Evolutionary conservation across 2,888 invertebrate genomes (phyloP).

Genomic region (Eristalinus sepulchralis): DNA sequence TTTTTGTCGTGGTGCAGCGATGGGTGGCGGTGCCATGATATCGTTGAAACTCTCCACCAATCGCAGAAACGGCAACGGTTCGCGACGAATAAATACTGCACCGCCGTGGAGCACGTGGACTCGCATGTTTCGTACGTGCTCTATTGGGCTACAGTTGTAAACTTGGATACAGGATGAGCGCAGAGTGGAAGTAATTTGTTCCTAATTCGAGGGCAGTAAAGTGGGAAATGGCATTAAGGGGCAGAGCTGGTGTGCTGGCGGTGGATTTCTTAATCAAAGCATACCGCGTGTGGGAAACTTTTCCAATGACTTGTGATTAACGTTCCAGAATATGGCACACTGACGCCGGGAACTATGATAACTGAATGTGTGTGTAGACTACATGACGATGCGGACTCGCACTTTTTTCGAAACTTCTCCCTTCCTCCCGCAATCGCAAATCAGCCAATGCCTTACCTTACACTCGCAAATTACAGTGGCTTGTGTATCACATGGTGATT

Average conservation of each 20-base stretch:
- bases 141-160: slow-evolving; percentile 32
- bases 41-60: not conserved
- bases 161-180: slow-evolving; percentile 2
- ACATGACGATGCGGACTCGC: not conserved
- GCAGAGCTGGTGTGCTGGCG: not conserved
- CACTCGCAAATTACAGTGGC: no score
- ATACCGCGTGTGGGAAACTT: not conserved
- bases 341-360: not conserved
- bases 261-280: not conserved
- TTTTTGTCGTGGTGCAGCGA: not conserved
- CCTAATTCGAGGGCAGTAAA: slow-evolving; percentile 25
- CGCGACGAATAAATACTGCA: not conserved
- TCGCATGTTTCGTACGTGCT: slow-evolving; percentile 36
- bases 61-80: not conserved
- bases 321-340: not conserved
- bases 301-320: not conserved
- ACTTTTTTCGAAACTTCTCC: no score
- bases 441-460: no score
- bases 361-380: not conserved
- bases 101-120: slow-evolving; percentile 8
- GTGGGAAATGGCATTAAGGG: not conserved
- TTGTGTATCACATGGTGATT: no score
- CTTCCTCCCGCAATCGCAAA: no score
- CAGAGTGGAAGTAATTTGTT: slow-evolving; percentile 25
- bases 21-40: not conserved